Evolutionary conservation across 2,888 invertebrate species (phyloP), one percentile per base, ranked within the genome.

Genomic region (Phasia obesa): DNA sequence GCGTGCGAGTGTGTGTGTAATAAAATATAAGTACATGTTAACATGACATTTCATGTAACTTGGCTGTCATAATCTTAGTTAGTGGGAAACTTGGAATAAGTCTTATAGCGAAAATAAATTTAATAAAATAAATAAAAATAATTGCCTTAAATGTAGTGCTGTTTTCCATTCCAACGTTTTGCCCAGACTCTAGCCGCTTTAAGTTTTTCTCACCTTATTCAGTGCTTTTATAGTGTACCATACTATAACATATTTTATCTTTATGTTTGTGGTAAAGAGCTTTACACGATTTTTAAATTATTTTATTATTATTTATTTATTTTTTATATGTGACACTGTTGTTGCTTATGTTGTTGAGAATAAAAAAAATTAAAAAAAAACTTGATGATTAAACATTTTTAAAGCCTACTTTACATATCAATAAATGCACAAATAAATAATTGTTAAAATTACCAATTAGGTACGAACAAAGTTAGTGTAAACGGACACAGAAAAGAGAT

Each of bases 261-360:
- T 27, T n/a, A 27, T 62, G 42, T 47, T 27, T 53, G 27, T 35
- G 73, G 73, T 60, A 31, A 19, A 35, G 13, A 67, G 11, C 21
- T 67, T 80, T 60, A 74, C 73, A 80, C 23, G 27, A 17, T 38
- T 79, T 80, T 80, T 60, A 67, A 74, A 80, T 67, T 65, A 64
- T 71, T 78, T 57, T 42, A 51, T 78, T 53, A 80, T 78, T 57
- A 31, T 42, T 78, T 53, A 80, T 67, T 60, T 62, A 74, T 80
- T 70, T 60, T 60, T 69, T 74, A 55, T 60, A 60, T 53, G 60
- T 67, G 44, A 44, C 35, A 17, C 38, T 49, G 38, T 42, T 17
- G 21, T 42, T 17, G 21, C 35, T 25, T 38, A 57, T 49, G 51
- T 23, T 59, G 13, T 15, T 59, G 49, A 19, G 55, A 27, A 38